A percentile compares a stretch with the other conserved stretches of the same genome.
These are phyloP conservation scores for Lipophrys pholis DNA, from an alignment of 2,113 vertebrate genomes.

Conservation along the genomic window DNA sequence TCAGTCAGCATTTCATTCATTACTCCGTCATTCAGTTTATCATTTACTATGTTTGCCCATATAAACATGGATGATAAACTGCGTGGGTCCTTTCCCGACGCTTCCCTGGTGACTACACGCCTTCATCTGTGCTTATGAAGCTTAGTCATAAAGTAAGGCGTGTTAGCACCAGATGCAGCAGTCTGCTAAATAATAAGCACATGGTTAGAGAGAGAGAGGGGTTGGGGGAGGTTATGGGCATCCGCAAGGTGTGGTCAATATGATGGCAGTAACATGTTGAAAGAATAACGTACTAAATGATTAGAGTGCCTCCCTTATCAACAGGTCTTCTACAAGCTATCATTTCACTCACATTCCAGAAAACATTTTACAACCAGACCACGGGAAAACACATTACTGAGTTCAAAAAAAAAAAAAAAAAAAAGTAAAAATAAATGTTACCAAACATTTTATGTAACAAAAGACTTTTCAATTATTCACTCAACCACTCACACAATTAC, in stretches of 20 bases:
- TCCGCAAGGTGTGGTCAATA: slow-evolving; percentile 56
- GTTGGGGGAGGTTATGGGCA: slow-evolving; percentile 3
- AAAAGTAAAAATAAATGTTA: slow-evolving; percentile 52
- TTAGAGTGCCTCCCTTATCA: slow-evolving; percentile 3
- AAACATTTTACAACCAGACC: slow-evolving; percentile 60
- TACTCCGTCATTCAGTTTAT: slow-evolving; percentile 17
- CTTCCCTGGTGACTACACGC: slow-evolving; percentile 74
- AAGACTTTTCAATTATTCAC: slow-evolving; percentile 48
- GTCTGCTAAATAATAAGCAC: slow-evolving; percentile 76
- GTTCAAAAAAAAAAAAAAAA: too few relatives aligned
- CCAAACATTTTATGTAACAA: slow-evolving; percentile 46
- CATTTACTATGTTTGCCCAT: slow-evolving; percentile 34
- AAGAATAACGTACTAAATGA: slow-evolving; percentile 2
- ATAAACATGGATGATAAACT: slow-evolving; percentile 41
- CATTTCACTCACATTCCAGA: slow-evolving; percentile 29
- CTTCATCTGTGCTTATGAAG: slow-evolving; percentile 79
- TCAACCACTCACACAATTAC: slow-evolving; percentile 49
- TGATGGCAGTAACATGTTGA: slow-evolving; percentile 25
- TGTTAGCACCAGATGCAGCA: slow-evolving; percentile 71
- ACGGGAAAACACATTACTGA: slow-evolving; percentile 57
- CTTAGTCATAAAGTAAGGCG: slow-evolving; percentile 80
- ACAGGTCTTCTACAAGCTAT: slow-evolving; percentile 4
- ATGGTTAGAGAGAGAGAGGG: slow-evolving; percentile 43
- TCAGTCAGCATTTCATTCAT: slow-evolving; percentile 40
- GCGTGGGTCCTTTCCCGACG: slow-evolving; percentile 52